phyloP scores from a whole-genome alignment of 1,140 invertebrate species.

The Drosophila willistoni region DNA sequence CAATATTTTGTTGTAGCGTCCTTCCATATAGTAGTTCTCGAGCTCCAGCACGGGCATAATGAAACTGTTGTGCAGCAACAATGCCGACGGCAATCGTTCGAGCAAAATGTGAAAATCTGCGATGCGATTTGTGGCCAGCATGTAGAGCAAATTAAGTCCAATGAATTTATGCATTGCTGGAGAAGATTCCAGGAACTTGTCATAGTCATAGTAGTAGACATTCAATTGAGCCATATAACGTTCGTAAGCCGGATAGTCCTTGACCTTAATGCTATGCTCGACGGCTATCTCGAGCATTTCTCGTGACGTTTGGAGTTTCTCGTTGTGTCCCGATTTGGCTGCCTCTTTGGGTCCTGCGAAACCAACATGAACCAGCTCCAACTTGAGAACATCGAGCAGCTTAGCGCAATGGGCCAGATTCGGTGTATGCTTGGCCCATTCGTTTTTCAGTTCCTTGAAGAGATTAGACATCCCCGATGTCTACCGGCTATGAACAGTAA shows the following conservation, averaged over 20 bases:
- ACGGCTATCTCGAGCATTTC: slow-evolving; percentile 98
- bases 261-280: slow-evolving; percentile 95
- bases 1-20: slow-evolving; percentile 97
- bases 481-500: neutral
- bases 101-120: slow-evolving; percentile 99
- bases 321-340: slow-evolving; percentile 16
- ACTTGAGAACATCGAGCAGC: slow-evolving; percentile 50
- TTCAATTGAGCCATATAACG: slow-evolving; percentile 98
- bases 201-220: slow-evolving; percentile 98
- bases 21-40: slow-evolving; percentile 99
- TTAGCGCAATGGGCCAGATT: slow-evolving; percentile 45
- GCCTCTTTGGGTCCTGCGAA: slow-evolving; percentile 16
- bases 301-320: slow-evolving; percentile 84
- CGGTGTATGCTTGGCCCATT: slow-evolving; percentile 54
- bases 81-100: slow-evolving; percentile 94
- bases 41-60: slow-evolving; percentile 97
- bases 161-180: slow-evolving; percentile 97
- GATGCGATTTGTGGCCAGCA: slow-evolving; percentile 98
- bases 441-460: slow-evolving; percentile 54
- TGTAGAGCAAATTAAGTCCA: slow-evolving; percentile 96
- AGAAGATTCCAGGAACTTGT: slow-evolving; percentile 92
- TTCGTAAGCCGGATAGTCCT: slow-evolving; percentile 97
- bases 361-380: slow-evolving; percentile 49
- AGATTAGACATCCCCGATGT: slow-evolving; percentile 39
- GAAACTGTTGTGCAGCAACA: slow-evolving; percentile 96